A percentile compares a stretch with the other conserved stretches of the same genome.
phyloP scores from a whole-genome alignment of 2,113 vertebrate species.

The Pyrgilauda ruficollis region DNA sequence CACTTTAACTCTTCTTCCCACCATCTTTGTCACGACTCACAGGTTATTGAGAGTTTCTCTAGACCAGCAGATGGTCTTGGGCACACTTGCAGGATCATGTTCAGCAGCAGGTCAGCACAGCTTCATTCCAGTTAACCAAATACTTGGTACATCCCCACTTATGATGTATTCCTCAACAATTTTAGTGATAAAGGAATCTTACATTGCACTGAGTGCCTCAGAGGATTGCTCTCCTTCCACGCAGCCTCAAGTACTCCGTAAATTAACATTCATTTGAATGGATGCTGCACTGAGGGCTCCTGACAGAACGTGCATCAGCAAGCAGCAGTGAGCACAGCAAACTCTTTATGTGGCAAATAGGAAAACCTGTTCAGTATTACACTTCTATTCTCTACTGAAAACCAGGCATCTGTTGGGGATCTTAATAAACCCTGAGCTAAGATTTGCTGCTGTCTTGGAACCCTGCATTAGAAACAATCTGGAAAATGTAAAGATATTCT shows the following conservation, averaged over 20 bases:
- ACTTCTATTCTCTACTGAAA: conserved; percentile 33
- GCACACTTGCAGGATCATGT: neutral
- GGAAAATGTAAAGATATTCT: neutral
- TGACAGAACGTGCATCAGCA: conserved; percentile 4
- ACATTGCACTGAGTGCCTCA: neutral
- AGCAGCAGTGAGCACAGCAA: conserved; percentile 19
- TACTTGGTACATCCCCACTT: neutral
- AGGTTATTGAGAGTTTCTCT: neutral
- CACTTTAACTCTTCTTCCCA: neutral
- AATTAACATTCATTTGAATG: conserved; percentile 44
- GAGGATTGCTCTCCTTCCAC: neutral
- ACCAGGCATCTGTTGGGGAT: neutral
- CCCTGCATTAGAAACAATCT: neutral
- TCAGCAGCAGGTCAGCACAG: neutral
- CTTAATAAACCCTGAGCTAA: conserved; percentile 19
- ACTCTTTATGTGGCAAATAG: conserved; percentile 30
- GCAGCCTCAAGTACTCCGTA: neutral
- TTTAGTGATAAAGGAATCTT: neutral
- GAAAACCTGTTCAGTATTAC: conserved; percentile 45
- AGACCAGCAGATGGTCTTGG: neutral
- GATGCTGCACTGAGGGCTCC: neutral
- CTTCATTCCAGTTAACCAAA: neutral
- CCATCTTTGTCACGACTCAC: neutral
- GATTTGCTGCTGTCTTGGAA: conserved; percentile 2
- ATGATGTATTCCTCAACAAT: neutral